Conservation (phyloP, 2,113 vertebrate genomes). For the Nipponia nippon region DNA sequence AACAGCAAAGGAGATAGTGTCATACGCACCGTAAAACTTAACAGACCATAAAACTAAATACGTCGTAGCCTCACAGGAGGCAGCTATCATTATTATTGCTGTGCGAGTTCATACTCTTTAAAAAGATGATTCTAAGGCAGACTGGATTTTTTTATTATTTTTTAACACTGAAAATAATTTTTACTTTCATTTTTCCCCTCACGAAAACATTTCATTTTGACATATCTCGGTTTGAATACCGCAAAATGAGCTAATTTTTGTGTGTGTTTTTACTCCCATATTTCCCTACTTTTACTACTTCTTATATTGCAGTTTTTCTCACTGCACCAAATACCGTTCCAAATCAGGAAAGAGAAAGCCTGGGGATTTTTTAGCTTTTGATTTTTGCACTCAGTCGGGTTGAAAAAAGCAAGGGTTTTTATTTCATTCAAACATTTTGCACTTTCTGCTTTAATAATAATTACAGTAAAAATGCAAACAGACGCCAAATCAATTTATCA, state of each 20-base stretch:
- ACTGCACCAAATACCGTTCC: neutral
- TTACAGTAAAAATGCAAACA: neutral
- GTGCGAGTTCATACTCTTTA: neutral
- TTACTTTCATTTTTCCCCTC: neutral
- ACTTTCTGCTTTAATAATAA: neutral
- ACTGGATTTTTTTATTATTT: neutral
- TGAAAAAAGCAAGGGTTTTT: neutral
- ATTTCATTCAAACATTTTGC: neutral
- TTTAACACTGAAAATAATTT: neutral
- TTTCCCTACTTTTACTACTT: neutral
- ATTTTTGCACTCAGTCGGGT: neutral
- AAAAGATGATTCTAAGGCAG: neutral
- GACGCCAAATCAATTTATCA: slow-evolving; percentile 6
- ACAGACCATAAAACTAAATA: neutral
- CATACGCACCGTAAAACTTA: neutral
- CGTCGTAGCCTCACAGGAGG: neutral
- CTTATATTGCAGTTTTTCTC: neutral
- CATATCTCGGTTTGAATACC: neutral
- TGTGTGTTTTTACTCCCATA: neutral
- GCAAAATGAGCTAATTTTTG: neutral
- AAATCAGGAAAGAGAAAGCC: neutral
- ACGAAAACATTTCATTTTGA: neutral
- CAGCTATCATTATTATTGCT: neutral
- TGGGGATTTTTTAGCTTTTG: neutral
- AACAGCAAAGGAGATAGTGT: neutral